Evolutionary conservation across 2,888 invertebrate species (phyloP), one percentile per base, ranked within the genome.

Genomic region (Phasia obesa): DNA sequence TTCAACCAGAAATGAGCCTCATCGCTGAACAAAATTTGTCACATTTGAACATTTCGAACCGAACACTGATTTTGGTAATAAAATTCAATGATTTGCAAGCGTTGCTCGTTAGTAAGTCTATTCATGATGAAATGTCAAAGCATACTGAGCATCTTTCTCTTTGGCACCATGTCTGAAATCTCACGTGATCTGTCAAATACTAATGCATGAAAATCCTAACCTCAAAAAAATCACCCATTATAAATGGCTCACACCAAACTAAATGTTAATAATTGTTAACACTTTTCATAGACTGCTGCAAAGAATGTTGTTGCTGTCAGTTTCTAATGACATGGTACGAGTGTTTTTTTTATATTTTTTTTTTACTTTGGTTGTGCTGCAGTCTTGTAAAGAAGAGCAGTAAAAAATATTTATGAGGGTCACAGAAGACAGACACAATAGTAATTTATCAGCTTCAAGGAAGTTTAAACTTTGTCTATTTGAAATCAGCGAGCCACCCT

Each of bases 181-280:
- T n/a, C n/a, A n/a, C n/a, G n/a, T n/a, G n/a, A n/a, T n/a, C n/a
- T n/a, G n/a, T n/a, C n/a, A n/a, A n/a, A n/a, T n/a, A n/a, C n/a
- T n/a, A n/a, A n/a, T n/a, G n/a, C n/a, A n/a, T n/a, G n/a, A n/a
- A n/a, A n/a, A n/a, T n/a, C n/a, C n/a, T n/a, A n/a, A n/a, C n/a
- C n/a, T n/a, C n/a, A n/a, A n/a, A n/a, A n/a, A n/a, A n/a, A n/a
- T n/a, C n/a, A n/a, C n/a, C n/a, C n/a, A n/a, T 51, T 60, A 35
- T 21, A 23, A 60, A 25, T 59, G 55, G 6, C 15, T 35, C 17
- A 15, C 51, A 35, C 51, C 27, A 77, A 70, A 74, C 70, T 42
- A 79, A 79, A 71, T 71, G 71, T 67, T 75, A 76, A 76, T 83
- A 79, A 65, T 57, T 79, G 60, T 71, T 71, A 83, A 71, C 79